Evolutionary conservation across 1,140 invertebrate species (phyloP).

Genomic region (Rhyzopertha dominica): DNA sequence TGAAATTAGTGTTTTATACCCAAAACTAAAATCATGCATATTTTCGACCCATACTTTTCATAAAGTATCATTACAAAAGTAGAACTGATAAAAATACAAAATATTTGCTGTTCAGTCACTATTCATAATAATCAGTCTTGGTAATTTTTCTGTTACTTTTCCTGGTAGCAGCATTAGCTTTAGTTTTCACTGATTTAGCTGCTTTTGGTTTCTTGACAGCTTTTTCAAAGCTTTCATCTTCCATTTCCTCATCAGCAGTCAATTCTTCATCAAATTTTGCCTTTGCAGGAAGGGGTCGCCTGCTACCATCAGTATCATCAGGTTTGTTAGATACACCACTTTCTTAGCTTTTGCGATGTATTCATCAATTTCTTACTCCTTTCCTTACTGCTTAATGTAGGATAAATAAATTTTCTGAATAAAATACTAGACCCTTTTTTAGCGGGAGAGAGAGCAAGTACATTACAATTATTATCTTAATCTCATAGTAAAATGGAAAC

Average conservation of each 20-base stretch:
- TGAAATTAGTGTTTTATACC: too few relatives aligned
- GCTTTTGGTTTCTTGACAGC: slow-evolving; percentile 8
- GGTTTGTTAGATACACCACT: slow-evolving; percentile 14
- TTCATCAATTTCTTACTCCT: slow-evolving; percentile 91
- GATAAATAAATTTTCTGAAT: slow-evolving; percentile 96
- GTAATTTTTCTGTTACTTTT: slow-evolving; percentile 17
- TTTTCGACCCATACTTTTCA: too few relatives aligned
- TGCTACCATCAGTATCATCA: slow-evolving; percentile 13
- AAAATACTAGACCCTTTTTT: slow-evolving; percentile 95
- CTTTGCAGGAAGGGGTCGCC: slow-evolving; percentile 11
- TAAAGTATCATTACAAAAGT: too few relatives aligned
- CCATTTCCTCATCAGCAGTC: slow-evolving; percentile 14
- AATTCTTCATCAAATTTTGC: slow-evolving; percentile 3
- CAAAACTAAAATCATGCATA: too few relatives aligned
- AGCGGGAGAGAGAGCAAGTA: slow-evolving; percentile 95
- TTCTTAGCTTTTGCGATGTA: slow-evolving; percentile 85
- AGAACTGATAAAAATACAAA: slow-evolving; percentile 9
- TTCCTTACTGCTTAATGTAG: slow-evolving; percentile 84
- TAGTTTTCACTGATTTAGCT: slow-evolving; percentile 4
- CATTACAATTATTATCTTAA: slow-evolving; percentile 94
- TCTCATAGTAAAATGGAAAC: slow-evolving; percentile 99
- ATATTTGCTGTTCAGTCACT: slow-evolving; percentile 14
- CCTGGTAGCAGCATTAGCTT: slow-evolving; percentile 1
- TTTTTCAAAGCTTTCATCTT: slow-evolving; percentile 9
- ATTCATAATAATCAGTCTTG: slow-evolving; percentile 18